Percentiles rank a stretch among this genome's conserved stretches.
phyloP scores from a whole-genome alignment of 2,113 vertebrate genomes.

The Arvicanthis niloticus region DNA sequence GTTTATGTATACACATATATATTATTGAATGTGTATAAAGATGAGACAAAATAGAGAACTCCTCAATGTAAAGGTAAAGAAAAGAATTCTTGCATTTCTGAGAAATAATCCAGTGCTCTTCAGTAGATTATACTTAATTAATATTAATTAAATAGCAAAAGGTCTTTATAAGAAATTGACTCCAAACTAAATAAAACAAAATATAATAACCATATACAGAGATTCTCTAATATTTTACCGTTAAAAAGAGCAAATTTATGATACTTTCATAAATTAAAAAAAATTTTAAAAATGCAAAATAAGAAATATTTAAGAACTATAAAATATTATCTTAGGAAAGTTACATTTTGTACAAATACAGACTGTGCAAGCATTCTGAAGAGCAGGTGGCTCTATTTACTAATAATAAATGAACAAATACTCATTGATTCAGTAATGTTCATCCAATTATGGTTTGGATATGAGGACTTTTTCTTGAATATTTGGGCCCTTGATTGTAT shows the following conservation, averaged over 20 bases:
- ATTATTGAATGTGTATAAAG: no score
- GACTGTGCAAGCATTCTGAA: neutral
- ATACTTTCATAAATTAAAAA: neutral
- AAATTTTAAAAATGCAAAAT: neutral
- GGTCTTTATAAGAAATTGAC: neutral
- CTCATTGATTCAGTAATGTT: neutral
- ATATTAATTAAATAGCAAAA: neutral
- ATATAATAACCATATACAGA: neutral
- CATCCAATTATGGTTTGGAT: neutral
- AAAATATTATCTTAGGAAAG: neutral
- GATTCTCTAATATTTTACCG: neutral
- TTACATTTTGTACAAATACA: neutral
- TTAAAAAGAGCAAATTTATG: neutral
- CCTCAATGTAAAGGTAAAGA: neutral
- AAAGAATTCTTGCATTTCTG: neutral
- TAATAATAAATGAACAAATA: neutral
- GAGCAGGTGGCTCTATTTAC: neutral
- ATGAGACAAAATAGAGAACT: neutral
- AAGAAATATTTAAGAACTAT: neutral
- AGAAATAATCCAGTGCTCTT: neutral
- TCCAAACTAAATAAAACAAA: neutral
- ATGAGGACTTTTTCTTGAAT: neutral
- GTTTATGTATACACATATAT: neutral
- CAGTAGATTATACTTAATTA: neutral
- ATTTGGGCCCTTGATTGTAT: neutral